Evolutionary conservation across 2,113 vertebrate species (phyloP).

Genomic region (Ailuropoda melanoleuca): DNA sequence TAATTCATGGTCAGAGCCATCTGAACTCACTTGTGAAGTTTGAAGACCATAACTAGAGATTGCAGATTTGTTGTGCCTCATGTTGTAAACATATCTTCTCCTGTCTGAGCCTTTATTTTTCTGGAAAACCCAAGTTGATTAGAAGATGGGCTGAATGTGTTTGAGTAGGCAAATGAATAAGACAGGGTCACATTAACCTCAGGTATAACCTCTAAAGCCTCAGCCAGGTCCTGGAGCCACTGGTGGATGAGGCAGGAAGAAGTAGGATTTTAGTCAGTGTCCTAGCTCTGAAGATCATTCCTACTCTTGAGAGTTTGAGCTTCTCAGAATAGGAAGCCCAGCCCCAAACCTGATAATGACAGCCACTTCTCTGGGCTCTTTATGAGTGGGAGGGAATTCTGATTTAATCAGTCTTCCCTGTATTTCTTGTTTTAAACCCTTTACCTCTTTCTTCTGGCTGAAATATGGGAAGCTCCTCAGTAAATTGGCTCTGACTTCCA

Average conservation of each 20-base stretch:
- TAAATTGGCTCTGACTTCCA: slow-evolving; percentile 69
- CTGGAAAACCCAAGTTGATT: slow-evolving; percentile 22
- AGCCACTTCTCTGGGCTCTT: background rate
- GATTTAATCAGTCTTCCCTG: slow-evolving; percentile 33
- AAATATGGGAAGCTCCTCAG: slow-evolving; percentile 60
- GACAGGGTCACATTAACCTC: background rate
- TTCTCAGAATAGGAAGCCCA: background rate
- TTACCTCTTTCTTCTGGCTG: slow-evolving; percentile 57
- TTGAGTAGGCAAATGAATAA: background rate
- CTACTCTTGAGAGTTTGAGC: background rate
- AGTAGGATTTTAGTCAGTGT: background rate
- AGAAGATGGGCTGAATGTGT: background rate
- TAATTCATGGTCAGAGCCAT: slow-evolving; percentile 11
- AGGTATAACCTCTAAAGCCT: background rate
- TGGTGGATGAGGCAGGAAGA: background rate
- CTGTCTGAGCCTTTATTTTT: slow-evolving; percentile 34
- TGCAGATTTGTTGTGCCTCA: background rate
- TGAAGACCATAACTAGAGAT: slow-evolving; percentile 17
- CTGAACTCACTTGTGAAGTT: background rate
- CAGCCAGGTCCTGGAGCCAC: background rate
- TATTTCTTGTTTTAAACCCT: slow-evolving; percentile 66
- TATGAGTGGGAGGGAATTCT: slow-evolving; percentile 28
- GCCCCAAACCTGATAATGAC: background rate
- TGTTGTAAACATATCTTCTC: slow-evolving; percentile 19
- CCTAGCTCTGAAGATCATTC: background rate